These are phyloP conservation scores for Poeciliopsis paucimaculata DNA, from an alignment of 2,797 vertebrate species.

Conservation along the genomic window DNA sequence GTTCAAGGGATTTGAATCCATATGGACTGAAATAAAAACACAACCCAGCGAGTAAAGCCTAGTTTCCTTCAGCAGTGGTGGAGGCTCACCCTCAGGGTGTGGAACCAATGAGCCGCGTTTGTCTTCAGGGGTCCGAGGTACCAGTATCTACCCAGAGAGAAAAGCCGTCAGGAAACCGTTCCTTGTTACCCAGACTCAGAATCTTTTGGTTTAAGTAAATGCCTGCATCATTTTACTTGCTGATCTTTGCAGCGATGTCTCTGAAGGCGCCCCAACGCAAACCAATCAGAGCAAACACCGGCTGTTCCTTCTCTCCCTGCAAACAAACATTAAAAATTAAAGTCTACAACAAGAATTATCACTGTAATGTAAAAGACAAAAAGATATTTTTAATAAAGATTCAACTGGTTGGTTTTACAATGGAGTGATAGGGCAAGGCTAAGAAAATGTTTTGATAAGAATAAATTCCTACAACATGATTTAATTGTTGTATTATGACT, in stretches of 20 bases:
- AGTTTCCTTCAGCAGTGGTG: neutral
- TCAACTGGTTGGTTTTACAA: neutral
- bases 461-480: neutral
- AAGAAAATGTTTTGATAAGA: neutral
- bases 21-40: neutral
- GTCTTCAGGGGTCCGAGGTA: slow-evolving; percentile 96
- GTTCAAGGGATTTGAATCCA: neutral
- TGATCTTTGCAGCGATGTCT: slow-evolving; percentile 88
- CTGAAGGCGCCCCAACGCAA: slow-evolving; percentile 95
- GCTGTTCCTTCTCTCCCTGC: slow-evolving; percentile 93
- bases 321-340: neutral
- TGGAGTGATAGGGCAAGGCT: neutral
- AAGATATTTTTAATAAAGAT: neutral
- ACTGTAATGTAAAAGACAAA: neutral
- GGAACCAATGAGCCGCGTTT: slow-evolving; percentile 92
- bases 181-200: neutral
- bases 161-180: neutral
- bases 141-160: slow-evolving; percentile 87
- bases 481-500: neutral
- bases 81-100: slow-evolving; percentile 84
- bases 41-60: neutral
- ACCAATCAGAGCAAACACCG: slow-evolving; percentile 90
- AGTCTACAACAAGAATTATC: neutral
- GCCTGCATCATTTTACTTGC: slow-evolving; percentile 86
- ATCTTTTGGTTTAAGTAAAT: neutral